A percentile compares a stretch with the other conserved stretches of the same genome.
phyloP scores from a whole-genome alignment of 2,888 invertebrate genomes.

The Hydropsyche betteni region DNA sequence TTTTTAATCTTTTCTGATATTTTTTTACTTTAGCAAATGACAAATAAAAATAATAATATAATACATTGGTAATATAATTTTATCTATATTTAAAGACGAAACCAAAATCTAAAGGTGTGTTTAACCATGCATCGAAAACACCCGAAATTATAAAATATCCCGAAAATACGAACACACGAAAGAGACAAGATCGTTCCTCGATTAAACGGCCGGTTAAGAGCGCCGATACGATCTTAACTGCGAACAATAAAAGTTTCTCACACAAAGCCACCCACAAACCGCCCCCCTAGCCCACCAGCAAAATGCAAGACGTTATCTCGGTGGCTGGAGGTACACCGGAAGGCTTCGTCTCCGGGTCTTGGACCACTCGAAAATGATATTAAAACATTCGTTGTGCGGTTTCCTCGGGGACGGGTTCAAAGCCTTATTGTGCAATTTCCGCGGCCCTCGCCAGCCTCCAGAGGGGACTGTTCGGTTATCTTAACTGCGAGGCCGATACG shows the following conservation, averaged over 20 bases:
- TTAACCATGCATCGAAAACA: too few species aligned
- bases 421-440: conserved; percentile 14
- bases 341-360: neutral
- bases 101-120: too few species aligned
- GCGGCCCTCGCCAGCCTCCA: neutral
- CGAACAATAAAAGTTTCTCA: conserved; percentile 29
- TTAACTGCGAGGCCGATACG: conserved; percentile 32
- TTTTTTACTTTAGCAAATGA: too few species aligned
- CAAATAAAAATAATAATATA: too few species aligned
- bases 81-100: too few species aligned
- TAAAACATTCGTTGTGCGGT: conserved; percentile 34
- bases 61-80: too few species aligned
- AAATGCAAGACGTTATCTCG: neutral
- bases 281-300: conserved; percentile 2
- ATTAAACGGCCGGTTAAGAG: conserved; percentile 33
- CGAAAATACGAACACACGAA: too few species aligned
- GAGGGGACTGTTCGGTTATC: conserved; percentile 23
- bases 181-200: conserved; percentile 30
- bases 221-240: conserved; percentile 38
- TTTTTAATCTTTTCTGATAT: too few species aligned
- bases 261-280: conserved; percentile 17
- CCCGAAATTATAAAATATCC: too few species aligned
- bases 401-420: conserved; percentile 20
- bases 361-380: conserved; percentile 34
- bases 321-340: too few species aligned